A percentile compares a stretch with the other conserved stretches of the same genome.
Evolutionary conservation across 2,113 vertebrate genomes (phyloP).

Genomic region (Poicephalus gulielmi): DNA sequence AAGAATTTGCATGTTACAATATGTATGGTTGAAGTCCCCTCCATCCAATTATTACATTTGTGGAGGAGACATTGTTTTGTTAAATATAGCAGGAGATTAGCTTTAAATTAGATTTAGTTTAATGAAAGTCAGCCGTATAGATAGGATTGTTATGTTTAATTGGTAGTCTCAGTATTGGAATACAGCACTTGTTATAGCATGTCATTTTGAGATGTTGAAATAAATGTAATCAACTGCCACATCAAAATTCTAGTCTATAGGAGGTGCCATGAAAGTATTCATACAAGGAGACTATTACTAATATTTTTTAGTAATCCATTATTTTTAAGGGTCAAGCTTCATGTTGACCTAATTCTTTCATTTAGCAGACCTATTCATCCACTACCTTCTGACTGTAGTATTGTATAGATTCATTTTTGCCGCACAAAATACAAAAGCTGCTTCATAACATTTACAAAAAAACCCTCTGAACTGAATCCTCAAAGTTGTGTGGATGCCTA

Average conservation of each 20-base stretch:
- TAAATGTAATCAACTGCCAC: background rate
- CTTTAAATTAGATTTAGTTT: constrained; percentile 42
- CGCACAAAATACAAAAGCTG: background rate
- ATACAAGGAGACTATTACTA: background rate
- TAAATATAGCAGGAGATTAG: constrained; percentile 20
- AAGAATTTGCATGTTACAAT: constrained; percentile 22
- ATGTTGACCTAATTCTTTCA: background rate
- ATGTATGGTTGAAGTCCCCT: background rate
- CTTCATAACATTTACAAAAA: background rate
- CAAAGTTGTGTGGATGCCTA: background rate
- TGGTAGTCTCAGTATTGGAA: constrained; percentile 2
- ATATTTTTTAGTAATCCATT: background rate
- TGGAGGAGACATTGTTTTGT: background rate
- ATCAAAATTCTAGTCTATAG: background rate
- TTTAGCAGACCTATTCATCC: background rate
- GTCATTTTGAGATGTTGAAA: constrained; percentile 12
- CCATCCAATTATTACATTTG: background rate
- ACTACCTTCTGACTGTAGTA: background rate
- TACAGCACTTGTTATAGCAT: background rate
- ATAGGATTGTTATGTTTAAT: background rate
- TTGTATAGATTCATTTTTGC: background rate
- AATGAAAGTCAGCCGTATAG: background rate
- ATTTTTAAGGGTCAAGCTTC: background rate
- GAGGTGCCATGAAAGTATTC: background rate
- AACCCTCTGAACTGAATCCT: background rate